Evolutionary conservation across 1,140 invertebrate genomes (phyloP).

Genomic region (Hermatobates lingyangjiaoensis): DNA sequence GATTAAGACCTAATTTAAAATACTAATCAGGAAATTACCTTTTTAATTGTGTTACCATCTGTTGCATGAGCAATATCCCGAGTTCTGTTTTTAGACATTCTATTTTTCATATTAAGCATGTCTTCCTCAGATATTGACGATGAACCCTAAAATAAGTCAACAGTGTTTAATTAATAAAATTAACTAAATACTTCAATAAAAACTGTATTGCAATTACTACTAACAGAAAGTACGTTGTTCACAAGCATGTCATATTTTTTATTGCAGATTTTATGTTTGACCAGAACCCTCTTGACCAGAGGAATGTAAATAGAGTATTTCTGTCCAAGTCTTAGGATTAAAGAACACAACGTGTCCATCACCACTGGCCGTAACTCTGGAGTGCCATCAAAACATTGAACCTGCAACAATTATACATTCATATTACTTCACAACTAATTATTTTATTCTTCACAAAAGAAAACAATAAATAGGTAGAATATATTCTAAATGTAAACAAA

Average conservation of each 20-base stretch:
- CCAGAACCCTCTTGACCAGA: conserved; percentile 65
- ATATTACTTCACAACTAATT: no score
- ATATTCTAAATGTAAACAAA: no score
- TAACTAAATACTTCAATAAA: neutral
- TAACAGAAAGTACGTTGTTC: conserved; percentile 40
- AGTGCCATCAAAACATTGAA: conserved; percentile 63
- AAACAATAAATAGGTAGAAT: no score
- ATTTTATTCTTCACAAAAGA: no score
- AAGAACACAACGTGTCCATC: conserved; percentile 78
- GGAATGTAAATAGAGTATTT: conserved; percentile 87
- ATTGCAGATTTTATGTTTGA: conserved; percentile 64
- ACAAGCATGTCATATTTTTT: conserved; percentile 59
- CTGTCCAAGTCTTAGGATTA: conserved; percentile 71
- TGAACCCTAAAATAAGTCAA: conserved; percentile 26
- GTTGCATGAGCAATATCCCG: conserved; percentile 36
- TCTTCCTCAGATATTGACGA: conserved; percentile 37
- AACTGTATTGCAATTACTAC: neutral
- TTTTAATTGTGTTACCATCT: conserved; percentile 51
- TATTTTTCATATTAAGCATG: conserved; percentile 31
- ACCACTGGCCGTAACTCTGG: conserved; percentile 57
- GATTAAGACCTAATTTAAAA: no score
- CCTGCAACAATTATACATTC: conserved; percentile 19
- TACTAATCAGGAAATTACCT: no score
- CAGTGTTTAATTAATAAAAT: neutral
- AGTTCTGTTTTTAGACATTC: conserved; percentile 33